Percentiles rank a stretch among this genome's conserved stretches.
phyloP scores from a whole-genome alignment of 2,888 invertebrate species.

The Lasius fuliginosus region DNA sequence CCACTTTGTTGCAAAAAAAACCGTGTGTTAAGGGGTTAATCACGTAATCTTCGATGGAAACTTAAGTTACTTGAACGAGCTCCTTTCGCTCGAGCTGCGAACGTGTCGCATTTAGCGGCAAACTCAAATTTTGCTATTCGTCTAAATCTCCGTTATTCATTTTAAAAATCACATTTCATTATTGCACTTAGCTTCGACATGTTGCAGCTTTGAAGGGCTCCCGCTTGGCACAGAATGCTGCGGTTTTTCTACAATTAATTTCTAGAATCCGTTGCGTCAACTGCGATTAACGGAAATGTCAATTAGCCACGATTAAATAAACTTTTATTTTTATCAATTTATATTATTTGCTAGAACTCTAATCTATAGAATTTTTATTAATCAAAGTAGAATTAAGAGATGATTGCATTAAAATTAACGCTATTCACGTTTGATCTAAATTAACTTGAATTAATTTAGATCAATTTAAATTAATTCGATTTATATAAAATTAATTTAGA shows the following conservation, averaged over 20 bases:
- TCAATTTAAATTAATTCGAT: constrained; percentile 12
- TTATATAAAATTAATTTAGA: constrained; percentile 13
- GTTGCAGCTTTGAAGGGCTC: constrained; percentile 22
- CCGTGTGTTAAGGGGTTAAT: constrained; percentile 20
- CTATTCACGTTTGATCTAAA: not conserved
- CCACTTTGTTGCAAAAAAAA: too few relatives aligned
- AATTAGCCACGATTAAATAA: constrained; percentile 37
- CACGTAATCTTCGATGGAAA: constrained; percentile 48
- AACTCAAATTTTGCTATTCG: not conserved
- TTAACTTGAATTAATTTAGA: constrained; percentile 18
- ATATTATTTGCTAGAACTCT: constrained; percentile 21
- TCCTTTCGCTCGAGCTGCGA: constrained; percentile 1
- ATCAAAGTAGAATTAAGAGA: constrained; percentile 32
- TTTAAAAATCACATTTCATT: constrained; percentile 15
- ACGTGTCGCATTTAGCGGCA: constrained; percentile 27
- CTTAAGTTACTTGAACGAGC: constrained; percentile 34
- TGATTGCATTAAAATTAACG: constrained; percentile 36
- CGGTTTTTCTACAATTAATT: constrained; percentile 46
- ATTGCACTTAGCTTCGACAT: constrained; percentile 30
- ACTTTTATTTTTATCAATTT: constrained; percentile 34
- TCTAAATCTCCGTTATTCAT: constrained; percentile 17
- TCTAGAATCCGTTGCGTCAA: constrained; percentile 43
- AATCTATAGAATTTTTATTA: constrained; percentile 12
- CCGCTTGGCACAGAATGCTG: constrained; percentile 54
- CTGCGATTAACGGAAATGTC: not conserved